Base-by-base conservation (phyloP, 2,113 vertebrate species). In the Aptenodytes patagonicus region DNA sequence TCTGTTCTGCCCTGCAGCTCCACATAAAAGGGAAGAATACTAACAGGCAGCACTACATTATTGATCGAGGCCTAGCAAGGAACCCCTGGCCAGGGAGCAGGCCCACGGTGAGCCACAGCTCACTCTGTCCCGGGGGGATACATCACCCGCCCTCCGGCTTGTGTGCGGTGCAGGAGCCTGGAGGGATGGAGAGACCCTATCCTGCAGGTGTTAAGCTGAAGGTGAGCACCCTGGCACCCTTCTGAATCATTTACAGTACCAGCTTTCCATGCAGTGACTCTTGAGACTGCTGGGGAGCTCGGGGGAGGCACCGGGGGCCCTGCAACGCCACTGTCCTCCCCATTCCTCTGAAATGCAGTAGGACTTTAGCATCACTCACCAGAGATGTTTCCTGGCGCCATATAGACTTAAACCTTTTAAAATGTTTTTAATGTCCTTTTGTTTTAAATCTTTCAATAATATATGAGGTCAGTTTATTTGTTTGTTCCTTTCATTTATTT, bases 311-410 rank as follows among this genome's bases (percentile, higher is more conserved):
- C 21, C 0, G 0, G 31, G 20, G 18, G 0, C 34, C 34, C 64
- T 22, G 19, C 0, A 0, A 34, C 1, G 3, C 13, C 2, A 0
- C 11, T 25, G 34, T 31, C 17, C 28, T 46, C 52, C 60, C 40
- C 8, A 0, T 1, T 64, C 58, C 81, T 34, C 62, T 36, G 49
- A 60, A 40, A 31, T 1, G 31, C 8, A 4, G 40, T 0, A 15
- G 34, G 13, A 8, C 10, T 11, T 5, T 6, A 49, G 47, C 71
- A 7, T 42, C 34, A 24, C 40, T 38, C 46, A 11, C 20, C 70
- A 38, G 60, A 65, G 44, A 17, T 1, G 11, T 6, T 0, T 75
- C 34, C 77, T 42, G 52, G 14, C 17, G 17, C 47, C 5, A 3
- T 3, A 10, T 2, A 32, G 25, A 28, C 16, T 10, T 25, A 36